Conservation (phyloP, 2,797 vertebrate species). For the Sebastes iracundus region DNA sequence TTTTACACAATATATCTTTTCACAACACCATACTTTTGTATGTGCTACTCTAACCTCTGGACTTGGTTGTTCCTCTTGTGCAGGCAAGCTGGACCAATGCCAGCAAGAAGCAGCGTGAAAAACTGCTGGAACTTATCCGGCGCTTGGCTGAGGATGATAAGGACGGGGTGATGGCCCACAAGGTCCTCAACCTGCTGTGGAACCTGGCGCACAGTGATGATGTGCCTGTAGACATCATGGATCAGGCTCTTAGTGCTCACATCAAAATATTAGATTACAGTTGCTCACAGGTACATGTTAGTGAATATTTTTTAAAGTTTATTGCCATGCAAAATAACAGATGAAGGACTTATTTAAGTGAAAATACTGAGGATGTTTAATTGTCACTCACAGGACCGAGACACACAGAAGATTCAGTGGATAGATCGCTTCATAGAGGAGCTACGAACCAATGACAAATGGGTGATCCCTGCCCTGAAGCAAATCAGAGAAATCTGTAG, state of each 20-base stretch:
- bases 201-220: slow-evolving; percentile 99
- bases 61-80: background rate
- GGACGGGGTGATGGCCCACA: slow-evolving; percentile 99
- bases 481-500: slow-evolving; percentile 99
- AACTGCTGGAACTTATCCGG: slow-evolving; percentile 95
- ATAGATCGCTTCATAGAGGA: slow-evolving; percentile 99
- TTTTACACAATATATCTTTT: background rate
- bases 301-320: background rate
- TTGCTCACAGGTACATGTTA: slow-evolving; percentile 92
- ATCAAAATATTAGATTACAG: slow-evolving; percentile 99
- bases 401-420: slow-evolving; percentile 99
- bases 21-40: background rate
- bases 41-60: background rate
- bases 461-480: slow-evolving; percentile 99
- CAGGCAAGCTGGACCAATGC: slow-evolving; percentile 99
- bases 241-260: slow-evolving; percentile 98
- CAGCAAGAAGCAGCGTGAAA: slow-evolving; percentile 99
- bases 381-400: slow-evolving; percentile 88
- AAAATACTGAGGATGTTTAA: background rate
- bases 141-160: slow-evolving; percentile 99
- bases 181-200: slow-evolving; percentile 98
- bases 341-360: background rate
- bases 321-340: background rate
- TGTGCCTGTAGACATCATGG: slow-evolving; percentile 99
- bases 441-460: slow-evolving; percentile 98